phyloP scores from a whole-genome alignment of 2,797 vertebrate genomes.

The Melanotaenia maccullochi region DNA sequence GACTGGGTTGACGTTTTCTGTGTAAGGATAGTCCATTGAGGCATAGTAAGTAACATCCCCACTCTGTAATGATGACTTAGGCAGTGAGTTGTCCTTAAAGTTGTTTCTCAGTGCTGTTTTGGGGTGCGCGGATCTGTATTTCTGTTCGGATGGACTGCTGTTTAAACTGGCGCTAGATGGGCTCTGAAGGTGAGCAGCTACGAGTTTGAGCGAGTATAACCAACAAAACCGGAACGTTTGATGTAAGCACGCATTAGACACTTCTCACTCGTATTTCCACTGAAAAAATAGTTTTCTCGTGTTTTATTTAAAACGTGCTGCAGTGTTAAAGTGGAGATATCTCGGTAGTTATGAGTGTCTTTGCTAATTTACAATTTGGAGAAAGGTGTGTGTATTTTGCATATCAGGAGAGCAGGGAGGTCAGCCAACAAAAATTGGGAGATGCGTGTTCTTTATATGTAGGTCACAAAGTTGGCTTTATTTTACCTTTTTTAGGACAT shows the following conservation, averaged over 20 bases:
- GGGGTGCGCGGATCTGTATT: constrained; percentile 41
- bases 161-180: constrained; percentile 31
- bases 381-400: constrained; percentile 43
- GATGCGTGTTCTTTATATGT: constrained; percentile 57
- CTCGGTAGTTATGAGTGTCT: constrained; percentile 39
- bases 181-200: constrained; percentile 25
- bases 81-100: constrained; percentile 31
- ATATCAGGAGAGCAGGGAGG: constrained; percentile 45
- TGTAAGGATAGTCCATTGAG: constrained; percentile 37
- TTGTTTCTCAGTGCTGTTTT: constrained; percentile 20
- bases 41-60: background rate
- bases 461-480: constrained; percentile 20
- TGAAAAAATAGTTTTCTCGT: constrained; percentile 16
- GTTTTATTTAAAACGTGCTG: constrained; percentile 7
- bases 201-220: constrained; percentile 32
- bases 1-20: constrained; percentile 8
- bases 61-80: constrained; percentile 12
- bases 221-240: constrained; percentile 31
- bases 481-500: constrained; percentile 4
- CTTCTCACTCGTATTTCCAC: constrained; percentile 32
- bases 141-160: constrained; percentile 16
- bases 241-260: constrained; percentile 25
- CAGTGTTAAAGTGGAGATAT: constrained; percentile 32
- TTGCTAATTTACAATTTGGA: constrained; percentile 32
- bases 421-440: constrained; percentile 48